A percentile compares a stretch with the other conserved stretches of the same genome.
Evolutionary conservation across 2,113 vertebrate species (phyloP).

Genomic region (Chionodraco myersi): DNA sequence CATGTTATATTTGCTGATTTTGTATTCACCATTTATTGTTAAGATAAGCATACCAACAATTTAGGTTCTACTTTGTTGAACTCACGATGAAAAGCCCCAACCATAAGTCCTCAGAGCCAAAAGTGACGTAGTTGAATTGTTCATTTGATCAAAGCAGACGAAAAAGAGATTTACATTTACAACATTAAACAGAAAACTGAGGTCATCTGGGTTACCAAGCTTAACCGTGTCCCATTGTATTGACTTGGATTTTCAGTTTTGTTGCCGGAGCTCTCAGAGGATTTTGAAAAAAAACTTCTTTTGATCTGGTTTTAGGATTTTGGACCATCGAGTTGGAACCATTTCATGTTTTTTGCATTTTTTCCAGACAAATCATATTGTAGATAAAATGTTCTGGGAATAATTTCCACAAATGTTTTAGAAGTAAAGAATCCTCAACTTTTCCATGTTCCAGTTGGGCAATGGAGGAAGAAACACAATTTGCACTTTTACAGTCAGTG

Average conservation of each 20-base stretch:
- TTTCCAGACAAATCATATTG: background rate
- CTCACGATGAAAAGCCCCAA: background rate
- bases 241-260: too few relatives aligned
- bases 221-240: too few relatives aligned
- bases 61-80: background rate
- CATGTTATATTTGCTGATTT: background rate
- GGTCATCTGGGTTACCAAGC: too few relatives aligned
- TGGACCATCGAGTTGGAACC: background rate
- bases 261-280: too few relatives aligned
- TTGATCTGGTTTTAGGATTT: background rate
- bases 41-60: too few relatives aligned
- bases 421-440: background rate
- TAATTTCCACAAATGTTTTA: background rate
- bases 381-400: background rate
- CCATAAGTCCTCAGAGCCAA: background rate
- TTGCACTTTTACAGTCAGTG: conserved; percentile 34
- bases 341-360: background rate
- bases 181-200: too few relatives aligned
- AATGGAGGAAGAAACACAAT: conserved; percentile 1
- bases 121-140: background rate
- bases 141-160: background rate
- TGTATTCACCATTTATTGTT: background rate
- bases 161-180: background rate
- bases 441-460: conserved; percentile 18
- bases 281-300: background rate